Evolutionary conservation across 2,888 invertebrate genomes (phyloP).

Genomic region (Synergus gifuensis): DNA sequence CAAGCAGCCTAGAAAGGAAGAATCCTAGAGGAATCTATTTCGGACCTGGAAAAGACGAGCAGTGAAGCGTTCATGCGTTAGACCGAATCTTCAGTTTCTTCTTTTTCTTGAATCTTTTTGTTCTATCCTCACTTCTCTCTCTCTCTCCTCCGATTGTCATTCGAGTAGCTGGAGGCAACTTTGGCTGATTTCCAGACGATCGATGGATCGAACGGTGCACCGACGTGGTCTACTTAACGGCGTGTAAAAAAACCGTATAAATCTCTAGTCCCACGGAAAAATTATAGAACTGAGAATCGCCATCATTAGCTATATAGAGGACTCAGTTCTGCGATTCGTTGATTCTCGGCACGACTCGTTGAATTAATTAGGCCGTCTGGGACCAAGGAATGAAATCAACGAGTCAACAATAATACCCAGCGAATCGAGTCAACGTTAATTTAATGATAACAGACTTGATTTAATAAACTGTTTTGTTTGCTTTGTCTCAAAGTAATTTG

Average conservation of each 20-base stretch:
- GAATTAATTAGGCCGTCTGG: conserved; percentile 5
- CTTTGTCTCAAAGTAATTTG: conserved; percentile 3
- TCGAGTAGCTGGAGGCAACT: conserved; percentile 26
- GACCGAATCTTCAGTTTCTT: conserved; percentile 54
- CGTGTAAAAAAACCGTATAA: conserved; percentile 29
- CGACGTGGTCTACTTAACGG: conserved; percentile 34
- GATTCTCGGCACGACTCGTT: conserved; percentile 2
- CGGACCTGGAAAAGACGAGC: conserved; percentile 50
- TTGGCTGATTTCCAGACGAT: conserved; percentile 37
- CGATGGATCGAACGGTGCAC: conserved; percentile 34
- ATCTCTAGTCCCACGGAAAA: conserved; percentile 5
- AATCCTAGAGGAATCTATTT: conserved; percentile 49
- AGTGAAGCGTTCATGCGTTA: conserved; percentile 60
- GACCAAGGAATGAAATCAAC: conserved; percentile 8
- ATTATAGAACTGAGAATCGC: neutral
- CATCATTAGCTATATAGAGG: neutral
- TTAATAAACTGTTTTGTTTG: conserved; percentile 6
- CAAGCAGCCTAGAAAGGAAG: conserved; percentile 49
- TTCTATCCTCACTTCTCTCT: conserved; percentile 26
- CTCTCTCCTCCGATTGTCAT: conserved; percentile 11
- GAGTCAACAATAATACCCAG: neutral
- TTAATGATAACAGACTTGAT: conserved; percentile 24
- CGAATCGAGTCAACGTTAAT: conserved; percentile 12
- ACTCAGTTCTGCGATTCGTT: neutral
- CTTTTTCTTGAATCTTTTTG: conserved; percentile 44